phyloP scores from a whole-genome alignment of 1,140 invertebrate genomes.

The Eubasilissa regina region DNA sequence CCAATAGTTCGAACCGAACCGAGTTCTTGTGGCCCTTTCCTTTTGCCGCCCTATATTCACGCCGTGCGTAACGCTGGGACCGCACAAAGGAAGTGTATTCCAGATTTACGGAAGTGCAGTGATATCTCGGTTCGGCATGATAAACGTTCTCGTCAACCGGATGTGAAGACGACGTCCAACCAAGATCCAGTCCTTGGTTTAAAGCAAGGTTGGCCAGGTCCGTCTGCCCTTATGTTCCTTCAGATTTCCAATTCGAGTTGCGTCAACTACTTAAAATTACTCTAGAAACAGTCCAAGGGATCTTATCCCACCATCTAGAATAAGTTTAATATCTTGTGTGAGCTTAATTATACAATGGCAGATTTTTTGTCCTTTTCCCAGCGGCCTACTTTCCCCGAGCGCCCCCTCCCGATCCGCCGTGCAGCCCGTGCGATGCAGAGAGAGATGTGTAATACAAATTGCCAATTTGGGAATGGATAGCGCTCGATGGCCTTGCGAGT shows the following conservation, averaged over 20 bases:
- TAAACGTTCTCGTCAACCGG: neutral
- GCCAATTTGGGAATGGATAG: conserved; percentile 60
- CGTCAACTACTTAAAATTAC: too few relatives aligned
- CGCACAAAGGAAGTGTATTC: too few relatives aligned
- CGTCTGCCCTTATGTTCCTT: too few relatives aligned
- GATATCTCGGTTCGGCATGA: too few relatives aligned
- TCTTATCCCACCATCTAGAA: too few relatives aligned
- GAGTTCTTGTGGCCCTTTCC: neutral
- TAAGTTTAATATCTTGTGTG: neutral
- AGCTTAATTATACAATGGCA: conserved; percentile 2
- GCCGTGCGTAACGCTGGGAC: too few relatives aligned
- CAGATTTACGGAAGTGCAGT: too few relatives aligned
- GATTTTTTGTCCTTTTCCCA: neutral
- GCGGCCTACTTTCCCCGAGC: neutral
- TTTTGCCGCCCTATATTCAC: too few relatives aligned
- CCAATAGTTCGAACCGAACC: neutral
- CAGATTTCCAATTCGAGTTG: too few relatives aligned
- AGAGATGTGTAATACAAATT: conserved; percentile 61
- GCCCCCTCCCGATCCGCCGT: neutral
- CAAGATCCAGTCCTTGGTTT: conserved; percentile 27
- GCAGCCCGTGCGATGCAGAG: conserved; percentile 19
- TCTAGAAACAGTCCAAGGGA: too few relatives aligned
- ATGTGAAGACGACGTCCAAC: neutral
- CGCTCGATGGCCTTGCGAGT: conserved; percentile 45
- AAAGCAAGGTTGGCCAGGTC: too few relatives aligned